Conservation (phyloP, 2,888 invertebrate genomes). For the Gasteruption jaculator region DNA sequence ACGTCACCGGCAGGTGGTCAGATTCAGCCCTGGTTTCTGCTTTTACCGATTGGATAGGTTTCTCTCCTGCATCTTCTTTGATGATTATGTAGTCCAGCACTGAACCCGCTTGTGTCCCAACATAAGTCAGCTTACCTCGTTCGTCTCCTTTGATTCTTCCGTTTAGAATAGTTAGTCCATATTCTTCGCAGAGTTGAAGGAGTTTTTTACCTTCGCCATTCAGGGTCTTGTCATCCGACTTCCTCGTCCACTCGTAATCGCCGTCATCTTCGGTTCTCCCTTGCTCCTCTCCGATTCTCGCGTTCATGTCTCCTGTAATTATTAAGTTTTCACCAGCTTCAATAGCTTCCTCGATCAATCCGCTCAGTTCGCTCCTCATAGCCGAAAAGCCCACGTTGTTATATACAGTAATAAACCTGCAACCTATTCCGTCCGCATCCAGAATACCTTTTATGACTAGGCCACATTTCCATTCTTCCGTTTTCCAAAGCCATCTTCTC, state of each 20-base stretch:
- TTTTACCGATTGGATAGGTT: not conserved
- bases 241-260: constrained; percentile 6
- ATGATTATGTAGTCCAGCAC: constrained; percentile 11
- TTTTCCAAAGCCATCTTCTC: too few relatives aligned
- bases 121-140: constrained; percentile 8
- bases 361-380: constrained; percentile 3
- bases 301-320: constrained; percentile 12
- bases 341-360: constrained; percentile 7
- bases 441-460: not conserved
- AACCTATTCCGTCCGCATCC: not conserved
- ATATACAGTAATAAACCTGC: constrained; percentile 12
- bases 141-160: constrained; percentile 10
- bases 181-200: constrained; percentile 10
- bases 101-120: constrained; percentile 7
- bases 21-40: constrained; percentile 5
- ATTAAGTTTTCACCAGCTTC: constrained; percentile 3
- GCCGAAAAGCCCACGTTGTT: constrained; percentile 10
- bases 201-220: constrained; percentile 13
- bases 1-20: constrained; percentile 10
- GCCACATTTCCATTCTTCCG: constrained; percentile 9
- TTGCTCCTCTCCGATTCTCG: constrained; percentile 9
- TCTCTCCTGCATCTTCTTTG: not conserved
- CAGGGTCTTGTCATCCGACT: constrained; percentile 10
- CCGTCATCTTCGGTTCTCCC: constrained; percentile 10
- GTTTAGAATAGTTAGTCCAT: constrained; percentile 11